Evolutionary conservation across 2,797 vertebrate species (phyloP).

Genomic region (Crax fasciolata): DNA sequence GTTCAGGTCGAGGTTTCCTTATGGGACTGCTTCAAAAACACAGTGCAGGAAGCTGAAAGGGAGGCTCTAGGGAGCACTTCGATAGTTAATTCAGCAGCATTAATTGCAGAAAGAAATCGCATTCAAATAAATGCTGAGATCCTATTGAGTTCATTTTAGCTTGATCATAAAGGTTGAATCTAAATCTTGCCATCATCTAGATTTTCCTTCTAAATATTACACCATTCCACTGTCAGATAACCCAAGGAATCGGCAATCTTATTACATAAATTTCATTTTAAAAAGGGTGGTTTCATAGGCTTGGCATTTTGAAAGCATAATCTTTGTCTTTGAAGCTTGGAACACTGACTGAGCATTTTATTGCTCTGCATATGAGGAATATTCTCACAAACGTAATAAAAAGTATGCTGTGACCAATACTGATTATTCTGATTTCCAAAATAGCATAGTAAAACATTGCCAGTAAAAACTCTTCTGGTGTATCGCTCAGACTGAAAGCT

Average conservation of each 20-base stretch:
- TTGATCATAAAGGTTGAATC: not conserved
- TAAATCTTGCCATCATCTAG: not conserved
- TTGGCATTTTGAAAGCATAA: not conserved
- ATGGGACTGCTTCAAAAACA: not conserved
- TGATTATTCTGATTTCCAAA: not conserved
- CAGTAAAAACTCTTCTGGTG: not conserved
- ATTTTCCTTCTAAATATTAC: not conserved
- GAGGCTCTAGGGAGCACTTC: not conserved
- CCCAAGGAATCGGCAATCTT: not conserved
- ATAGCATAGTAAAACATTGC: not conserved
- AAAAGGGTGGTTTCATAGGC: not conserved
- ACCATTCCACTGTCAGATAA: not conserved
- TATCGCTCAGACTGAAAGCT: not conserved
- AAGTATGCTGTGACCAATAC: not conserved
- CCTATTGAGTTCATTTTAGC: not conserved
- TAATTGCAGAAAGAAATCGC: not conserved
- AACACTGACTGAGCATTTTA: not conserved
- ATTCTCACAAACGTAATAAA: slow-evolving; percentile 14
- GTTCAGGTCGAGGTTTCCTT: not conserved
- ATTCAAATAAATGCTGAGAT: not conserved
- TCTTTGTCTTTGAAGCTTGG: not conserved
- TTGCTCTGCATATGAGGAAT: slow-evolving; percentile 17
- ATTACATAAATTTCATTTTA: slow-evolving; percentile 38
- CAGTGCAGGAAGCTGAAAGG: not conserved
- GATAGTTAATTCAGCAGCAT: not conserved